These are phyloP conservation scores for Epizoanthus rinbou DNA, from an alignment of 92 coral and sea anemone genomes.

Conservation along the genomic window DNA sequence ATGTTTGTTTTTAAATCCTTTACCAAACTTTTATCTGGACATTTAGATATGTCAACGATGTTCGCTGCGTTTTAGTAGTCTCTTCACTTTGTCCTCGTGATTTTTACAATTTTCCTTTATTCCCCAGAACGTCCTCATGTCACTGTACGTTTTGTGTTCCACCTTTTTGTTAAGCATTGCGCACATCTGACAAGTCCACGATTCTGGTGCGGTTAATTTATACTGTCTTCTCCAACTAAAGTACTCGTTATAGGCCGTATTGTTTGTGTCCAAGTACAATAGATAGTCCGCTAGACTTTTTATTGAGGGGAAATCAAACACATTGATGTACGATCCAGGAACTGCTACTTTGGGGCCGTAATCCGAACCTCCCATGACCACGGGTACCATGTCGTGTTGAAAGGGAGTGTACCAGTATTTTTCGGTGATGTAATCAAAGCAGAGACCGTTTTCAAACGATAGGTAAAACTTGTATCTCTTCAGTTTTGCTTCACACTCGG, in stretches of 20 bases:
- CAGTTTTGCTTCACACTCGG: slow-evolving; percentile 47
- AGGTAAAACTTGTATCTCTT: slow-evolving; percentile 78
- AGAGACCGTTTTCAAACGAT: slow-evolving; percentile 81
- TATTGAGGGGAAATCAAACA: slow-evolving; percentile 71
- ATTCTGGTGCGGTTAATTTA: slow-evolving; percentile 54
- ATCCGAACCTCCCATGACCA: slow-evolving; percentile 83
- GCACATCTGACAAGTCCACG: slow-evolving; percentile 92
- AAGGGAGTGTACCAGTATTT: slow-evolving; percentile 87
- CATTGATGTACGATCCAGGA: slow-evolving; percentile 92
- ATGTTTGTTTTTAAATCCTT: no score
- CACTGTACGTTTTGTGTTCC: background rate
- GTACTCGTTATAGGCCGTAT: slow-evolving; percentile 85
- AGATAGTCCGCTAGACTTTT: slow-evolving; percentile 70
- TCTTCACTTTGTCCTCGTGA: slow-evolving; percentile 21
- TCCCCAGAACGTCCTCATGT: slow-evolving; percentile 32
- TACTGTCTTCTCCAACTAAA: slow-evolving; percentile 76
- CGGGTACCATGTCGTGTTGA: slow-evolving; percentile 66
- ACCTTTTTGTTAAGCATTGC: slow-evolving; percentile 59
- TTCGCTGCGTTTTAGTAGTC: background rate
- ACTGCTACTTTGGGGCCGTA: slow-evolving; percentile 67
- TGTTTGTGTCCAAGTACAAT: slow-evolving; percentile 62
- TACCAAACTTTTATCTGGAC: no score
- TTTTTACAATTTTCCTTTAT: slow-evolving; percentile 17
- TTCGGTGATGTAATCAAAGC: slow-evolving; percentile 87
- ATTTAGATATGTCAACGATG: no score